A percentile compares a stretch with the other conserved stretches of the same genome.
Conservation (phyloP, 1,140 invertebrate species). For the Trinorchestia longiramus region DNA sequence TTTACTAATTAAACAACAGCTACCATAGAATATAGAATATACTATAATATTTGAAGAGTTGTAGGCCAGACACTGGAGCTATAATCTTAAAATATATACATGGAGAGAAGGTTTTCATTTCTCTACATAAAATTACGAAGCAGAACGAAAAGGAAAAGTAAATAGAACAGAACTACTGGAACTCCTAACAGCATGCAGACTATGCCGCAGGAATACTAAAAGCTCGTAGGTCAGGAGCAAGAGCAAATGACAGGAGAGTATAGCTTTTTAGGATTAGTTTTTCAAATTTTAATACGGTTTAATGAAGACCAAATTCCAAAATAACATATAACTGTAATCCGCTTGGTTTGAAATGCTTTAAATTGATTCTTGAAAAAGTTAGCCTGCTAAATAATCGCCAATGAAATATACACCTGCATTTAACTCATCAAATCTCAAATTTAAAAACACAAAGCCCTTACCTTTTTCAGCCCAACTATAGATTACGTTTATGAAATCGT, state of each 20-base stretch:
- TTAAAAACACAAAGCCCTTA: not conserved
- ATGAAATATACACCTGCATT: not conserved
- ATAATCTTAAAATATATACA: not conserved
- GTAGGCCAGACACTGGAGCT: not conserved
- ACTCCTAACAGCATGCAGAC: not conserved
- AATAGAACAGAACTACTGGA: not conserved
- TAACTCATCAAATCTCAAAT: not conserved
- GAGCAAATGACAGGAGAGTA: not conserved
- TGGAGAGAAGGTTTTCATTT: not conserved
- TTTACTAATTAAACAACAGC: too few species aligned
- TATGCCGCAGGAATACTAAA: not conserved
- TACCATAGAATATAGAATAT: too few species aligned
- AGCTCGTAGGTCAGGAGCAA: not conserved
- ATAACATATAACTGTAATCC: not conserved
- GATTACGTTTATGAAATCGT: not conserved
- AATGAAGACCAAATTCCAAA: not conserved
- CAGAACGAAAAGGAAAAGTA: not conserved
- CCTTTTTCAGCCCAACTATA: not conserved
- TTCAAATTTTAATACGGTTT: not conserved
- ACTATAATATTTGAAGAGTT: not conserved
- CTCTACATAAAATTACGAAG: not conserved
- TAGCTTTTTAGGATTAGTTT: not conserved
- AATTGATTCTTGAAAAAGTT: not conserved
- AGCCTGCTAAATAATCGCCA: not conserved
- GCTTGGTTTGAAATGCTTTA: not conserved